A percentile compares a stretch with the other conserved stretches of the same genome.
Evolutionary conservation across 2,113 vertebrate species (phyloP).

Genomic region (Macaca nemestrina): DNA sequence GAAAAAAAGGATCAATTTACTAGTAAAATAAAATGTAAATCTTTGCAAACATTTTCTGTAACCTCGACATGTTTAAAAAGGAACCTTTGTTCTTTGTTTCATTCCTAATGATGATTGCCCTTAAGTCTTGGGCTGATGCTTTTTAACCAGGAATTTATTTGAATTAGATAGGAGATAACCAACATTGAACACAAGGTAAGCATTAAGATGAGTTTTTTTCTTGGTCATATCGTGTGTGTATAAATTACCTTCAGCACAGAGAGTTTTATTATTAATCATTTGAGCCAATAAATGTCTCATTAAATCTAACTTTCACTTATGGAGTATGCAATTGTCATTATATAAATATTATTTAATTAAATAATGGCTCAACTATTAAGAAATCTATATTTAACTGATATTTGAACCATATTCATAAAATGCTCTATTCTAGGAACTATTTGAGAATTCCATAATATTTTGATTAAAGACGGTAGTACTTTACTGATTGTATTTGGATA

Average conservation of each 20-base stretch:
- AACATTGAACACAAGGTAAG: background rate
- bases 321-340: conserved; percentile 49
- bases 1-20: conserved; percentile 25
- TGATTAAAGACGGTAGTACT: background rate
- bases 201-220: conserved; percentile 37
- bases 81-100: conserved; percentile 51
- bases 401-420: conserved; percentile 35
- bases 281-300: conserved; percentile 64
- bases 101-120: background rate
- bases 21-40: conserved; percentile 52
- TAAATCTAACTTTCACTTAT: conserved; percentile 58
- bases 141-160: conserved; percentile 60
- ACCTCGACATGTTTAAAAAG: conserved; percentile 34
- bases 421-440: conserved; percentile 19
- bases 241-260: conserved; percentile 50
- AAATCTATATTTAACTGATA: conserved; percentile 34
- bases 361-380: conserved; percentile 47
- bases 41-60: background rate
- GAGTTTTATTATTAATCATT: conserved; percentile 62
- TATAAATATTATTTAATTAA: conserved; percentile 55
- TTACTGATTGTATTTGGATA: conserved; percentile 62
- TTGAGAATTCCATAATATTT: conserved; percentile 68
- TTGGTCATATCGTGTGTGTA: background rate
- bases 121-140: background rate
- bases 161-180: background rate